These are phyloP conservation scores for Drosophila eohydei DNA, from an alignment of 2,888 invertebrate species.

Conservation along the genomic window DNA sequence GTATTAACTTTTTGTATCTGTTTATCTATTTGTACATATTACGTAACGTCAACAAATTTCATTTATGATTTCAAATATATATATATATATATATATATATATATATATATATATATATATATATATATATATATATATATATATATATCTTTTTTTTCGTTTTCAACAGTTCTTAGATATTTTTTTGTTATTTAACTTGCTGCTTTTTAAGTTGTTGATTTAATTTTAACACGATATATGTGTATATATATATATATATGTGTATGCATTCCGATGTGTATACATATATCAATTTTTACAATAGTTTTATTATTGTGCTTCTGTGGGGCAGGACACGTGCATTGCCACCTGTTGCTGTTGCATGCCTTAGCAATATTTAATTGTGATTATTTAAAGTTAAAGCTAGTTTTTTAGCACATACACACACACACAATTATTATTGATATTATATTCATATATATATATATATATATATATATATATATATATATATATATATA, in stretches of 20 bases:
- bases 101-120: too few species aligned
- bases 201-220: slow-evolving; percentile 78
- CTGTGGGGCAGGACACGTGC: slow-evolving; percentile 34
- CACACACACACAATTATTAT: slow-evolving; percentile 29
- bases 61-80: slow-evolving; percentile 8
- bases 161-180: slow-evolving; percentile 25
- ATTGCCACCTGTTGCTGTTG: slow-evolving; percentile 39
- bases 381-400: slow-evolving; percentile 73
- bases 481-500: slow-evolving; percentile 8
- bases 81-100: background rate
- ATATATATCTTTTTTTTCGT: background rate
- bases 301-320: slow-evolving; percentile 54
- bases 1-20: slow-evolving; percentile 8
- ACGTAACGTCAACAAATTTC: slow-evolving; percentile 18
- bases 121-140: too few species aligned
- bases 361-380: slow-evolving; percentile 69
- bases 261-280: background rate
- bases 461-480: slow-evolving; percentile 16
- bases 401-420: slow-evolving; percentile 55
- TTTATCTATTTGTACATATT: slow-evolving; percentile 21
- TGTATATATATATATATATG: background rate
- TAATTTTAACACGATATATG: slow-evolving; percentile 61
- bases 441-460: slow-evolving; percentile 25
- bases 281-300: slow-evolving; percentile 42
- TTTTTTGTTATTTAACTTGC: slow-evolving; percentile 48